Conservation (phyloP, 2,113 vertebrate genomes). For the Alouatta palliata region DNA sequence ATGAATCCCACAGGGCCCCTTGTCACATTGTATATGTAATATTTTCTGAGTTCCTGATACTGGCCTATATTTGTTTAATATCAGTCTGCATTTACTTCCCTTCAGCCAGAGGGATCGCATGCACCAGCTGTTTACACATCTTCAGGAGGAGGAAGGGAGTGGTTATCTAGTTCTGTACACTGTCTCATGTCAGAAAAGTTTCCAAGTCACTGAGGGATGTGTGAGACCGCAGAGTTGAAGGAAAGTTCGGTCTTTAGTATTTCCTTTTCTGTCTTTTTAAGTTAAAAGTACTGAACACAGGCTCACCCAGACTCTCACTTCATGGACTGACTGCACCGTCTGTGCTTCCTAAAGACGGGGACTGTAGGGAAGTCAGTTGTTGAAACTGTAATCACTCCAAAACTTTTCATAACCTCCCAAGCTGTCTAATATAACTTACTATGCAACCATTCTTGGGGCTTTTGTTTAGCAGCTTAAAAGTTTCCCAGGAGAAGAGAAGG, state of each 20-base stretch:
- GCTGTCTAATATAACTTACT: background rate
- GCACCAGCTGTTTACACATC: conserved; percentile 76
- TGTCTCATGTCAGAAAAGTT: conserved; percentile 80
- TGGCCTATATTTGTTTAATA: conserved; percentile 64
- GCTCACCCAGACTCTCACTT: conserved; percentile 41
- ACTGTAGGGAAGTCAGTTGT: background rate
- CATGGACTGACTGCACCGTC: background rate
- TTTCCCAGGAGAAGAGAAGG: background rate
- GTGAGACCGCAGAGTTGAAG: conserved; percentile 70
- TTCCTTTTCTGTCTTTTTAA: conserved; percentile 63
- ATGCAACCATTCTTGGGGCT: background rate
- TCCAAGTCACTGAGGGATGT: conserved; percentile 76
- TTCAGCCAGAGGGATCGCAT: conserved; percentile 63
- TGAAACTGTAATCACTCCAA: conserved; percentile 5
- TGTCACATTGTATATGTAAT: conserved; percentile 9
- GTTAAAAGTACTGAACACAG: conserved; percentile 62
- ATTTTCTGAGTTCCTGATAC: conserved; percentile 53
- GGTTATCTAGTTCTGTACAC: conserved; percentile 54
- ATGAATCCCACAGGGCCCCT: background rate
- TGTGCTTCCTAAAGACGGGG: background rate
- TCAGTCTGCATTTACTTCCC: conserved; percentile 63
- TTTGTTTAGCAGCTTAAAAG: conserved; percentile 4
- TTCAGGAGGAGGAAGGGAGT: conserved; percentile 68
- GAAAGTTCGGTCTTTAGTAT: conserved; percentile 63
- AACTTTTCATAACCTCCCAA: conserved; percentile 55